Base-by-base conservation (phyloP, 2,888 invertebrate genomes). In the Drosophila acutilabella region DNA sequence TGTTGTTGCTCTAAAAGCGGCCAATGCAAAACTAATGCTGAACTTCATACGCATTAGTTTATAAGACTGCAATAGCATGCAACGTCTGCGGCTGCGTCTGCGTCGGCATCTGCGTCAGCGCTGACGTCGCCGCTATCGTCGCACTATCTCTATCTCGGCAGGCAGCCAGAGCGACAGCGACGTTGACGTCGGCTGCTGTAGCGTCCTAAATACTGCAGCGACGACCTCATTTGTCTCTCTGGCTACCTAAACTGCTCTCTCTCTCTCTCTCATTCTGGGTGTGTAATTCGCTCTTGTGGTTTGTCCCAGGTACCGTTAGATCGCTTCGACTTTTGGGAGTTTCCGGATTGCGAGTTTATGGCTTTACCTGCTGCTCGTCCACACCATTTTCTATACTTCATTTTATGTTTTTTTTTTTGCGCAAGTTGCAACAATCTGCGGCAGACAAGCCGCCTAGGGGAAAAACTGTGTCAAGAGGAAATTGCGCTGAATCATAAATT, bases 11-110 rank as follows among this genome's bases (percentile, higher is more conserved):
- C 80, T 86, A 86, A 80, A 88, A 81, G 75, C 89, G 74, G 69
- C 77, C 85, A 90, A 89, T 83, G 89, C 86, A 76, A 89, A 90
- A 89, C 81, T 81, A 85, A 76, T 90, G 90, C 89, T 83, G 89
- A 83, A 75, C 80, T 81, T 81, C 83, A 80, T 73, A 82, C 74
- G 78, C 81, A 82, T 88, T 88, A 85, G 89, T 89, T 89, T 86
- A 88, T 88, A 89, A 89, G 88, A 72, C 74, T 58, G 70, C 66
- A 57, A 53, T 47, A 20, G 54, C 33, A 13, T 36, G 16, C 30
- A 30, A 8, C 30, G 7, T 6, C 30, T 51, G 61, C 52, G 51
- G 1, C 30, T 51, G 61, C 52, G 54, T 38, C 66, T 23, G 18
- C 50, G 60, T 20, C 18, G 42, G 26, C 68, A 45, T 6, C 23